Base-by-base conservation (phyloP, 2,888 invertebrate genomes). In the Eurytoma californica region DNA sequence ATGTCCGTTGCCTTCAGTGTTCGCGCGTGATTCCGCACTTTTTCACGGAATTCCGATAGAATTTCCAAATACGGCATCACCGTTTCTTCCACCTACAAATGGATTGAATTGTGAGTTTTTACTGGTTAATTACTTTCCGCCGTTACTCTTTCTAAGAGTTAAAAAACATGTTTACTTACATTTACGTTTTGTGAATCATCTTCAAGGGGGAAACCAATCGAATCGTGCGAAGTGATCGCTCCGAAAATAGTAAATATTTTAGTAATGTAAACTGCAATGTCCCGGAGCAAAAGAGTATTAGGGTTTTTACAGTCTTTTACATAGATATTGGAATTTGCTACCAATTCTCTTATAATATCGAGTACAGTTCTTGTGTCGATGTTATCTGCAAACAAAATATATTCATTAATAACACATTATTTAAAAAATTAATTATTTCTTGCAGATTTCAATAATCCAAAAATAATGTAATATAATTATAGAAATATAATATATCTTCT, bases 291-390 rank as follows among this genome's bases (percentile, higher is more conserved):
- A 60, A 95, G 92, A 72, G 94, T 91, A 90, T 94, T 95, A 83
- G 92, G 88, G 80, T 90, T 91, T 83, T 92, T 90, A 83, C 92
- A 91, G 85, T 94, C 93, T 87, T 95, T 92, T 82, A 98, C 92
- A 91, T 98, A 99, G 84, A 96, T 92, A 91, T 99, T 98, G 81
- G 94, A 93, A n/a, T 94, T 92, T 2, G 94, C 92, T n/a, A 98
- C 95, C 68, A 99, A 91, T 87, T 97, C 97, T 80, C 97, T 93
- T 2, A 99, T 91, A 0, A 92, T 92, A 87, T 98, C 97, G 72
- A 99, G 88, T 0, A 95, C 95, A n/a, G 93, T 92, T 84, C 96
- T 94, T 0, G 99, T 99, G 91, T 99, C 98, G 76, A 99, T 93
- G 89, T 98, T 98, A 91, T 98, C 96, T 95, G 28, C 16, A 66